These are phyloP conservation scores for Hymenochirus boettgeri DNA, from an alignment of 2,113 vertebrate species.

Conservation along the genomic window DNA sequence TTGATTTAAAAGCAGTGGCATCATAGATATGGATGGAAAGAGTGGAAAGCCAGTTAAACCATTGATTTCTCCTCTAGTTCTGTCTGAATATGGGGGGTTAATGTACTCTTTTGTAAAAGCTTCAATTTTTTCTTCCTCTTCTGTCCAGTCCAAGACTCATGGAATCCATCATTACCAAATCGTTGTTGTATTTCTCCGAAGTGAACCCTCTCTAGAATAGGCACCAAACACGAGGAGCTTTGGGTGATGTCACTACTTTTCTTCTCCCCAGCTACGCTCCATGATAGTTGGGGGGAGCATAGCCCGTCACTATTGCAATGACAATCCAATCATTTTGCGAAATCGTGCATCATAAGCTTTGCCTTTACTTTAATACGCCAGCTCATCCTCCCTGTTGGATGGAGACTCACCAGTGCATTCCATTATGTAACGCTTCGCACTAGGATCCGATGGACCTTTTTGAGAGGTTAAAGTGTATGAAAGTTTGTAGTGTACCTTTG, in stretches of 20 bases:
- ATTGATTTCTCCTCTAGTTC: slow-evolving; percentile 86
- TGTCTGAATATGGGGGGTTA: slow-evolving; percentile 83
- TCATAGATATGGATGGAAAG: slow-evolving; percentile 83
- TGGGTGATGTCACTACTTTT: slow-evolving; percentile 89
- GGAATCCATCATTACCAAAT: slow-evolving; percentile 87
- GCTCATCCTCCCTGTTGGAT: slow-evolving; percentile 68
- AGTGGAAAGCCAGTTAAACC: slow-evolving; percentile 83
- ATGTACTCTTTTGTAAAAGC: slow-evolving; percentile 87
- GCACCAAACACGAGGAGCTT: slow-evolving; percentile 86
- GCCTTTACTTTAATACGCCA: slow-evolving; percentile 86
- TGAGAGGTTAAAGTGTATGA: slow-evolving; percentile 97
- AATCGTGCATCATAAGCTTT: slow-evolving; percentile 98
- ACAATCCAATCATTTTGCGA: slow-evolving; percentile 96
- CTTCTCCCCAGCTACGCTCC: slow-evolving; percentile 81
- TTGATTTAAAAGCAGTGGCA: slow-evolving; percentile 50
- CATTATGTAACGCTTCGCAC: slow-evolving; percentile 86
- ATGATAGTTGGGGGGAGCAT: slow-evolving; percentile 69
- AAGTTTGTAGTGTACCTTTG: slow-evolving; percentile 94
- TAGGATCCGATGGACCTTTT: slow-evolving; percentile 88
- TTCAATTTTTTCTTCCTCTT: slow-evolving; percentile 68
- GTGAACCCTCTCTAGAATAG: slow-evolving; percentile 89
- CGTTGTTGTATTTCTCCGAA: slow-evolving; percentile 91
- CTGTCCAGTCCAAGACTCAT: slow-evolving; percentile 82
- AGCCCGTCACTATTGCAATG: slow-evolving; percentile 85
- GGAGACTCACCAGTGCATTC: slow-evolving; percentile 85